Percentiles rank a stretch among this genome's conserved stretches.
Conservation (phyloP, 1,140 invertebrate species). For the Chrysomallon squamiferum region DNA sequence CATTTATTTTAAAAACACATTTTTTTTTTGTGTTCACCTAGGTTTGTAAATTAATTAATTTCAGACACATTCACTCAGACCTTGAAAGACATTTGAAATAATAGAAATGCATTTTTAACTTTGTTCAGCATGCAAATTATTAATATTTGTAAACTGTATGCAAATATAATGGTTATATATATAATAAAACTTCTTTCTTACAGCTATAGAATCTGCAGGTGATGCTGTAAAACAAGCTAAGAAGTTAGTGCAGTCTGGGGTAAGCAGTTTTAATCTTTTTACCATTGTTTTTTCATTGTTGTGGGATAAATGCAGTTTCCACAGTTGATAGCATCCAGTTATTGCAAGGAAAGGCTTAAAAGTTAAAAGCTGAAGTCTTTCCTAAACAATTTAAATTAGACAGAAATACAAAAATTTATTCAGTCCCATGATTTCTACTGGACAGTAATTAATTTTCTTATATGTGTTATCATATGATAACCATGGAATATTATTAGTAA, state of each 20-base stretch:
- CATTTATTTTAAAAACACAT: background rate
- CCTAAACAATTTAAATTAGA: no score
- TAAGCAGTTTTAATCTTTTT: constrained; percentile 68
- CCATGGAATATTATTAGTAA: no score
- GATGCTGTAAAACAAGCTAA: constrained; percentile 94
- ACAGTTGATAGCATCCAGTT: no score
- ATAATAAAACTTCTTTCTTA: constrained; percentile 13
- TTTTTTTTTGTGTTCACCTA: background rate
- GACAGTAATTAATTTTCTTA: no score
- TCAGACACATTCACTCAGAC: background rate
- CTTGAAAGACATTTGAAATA: background rate
- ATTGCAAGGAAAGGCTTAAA: no score
- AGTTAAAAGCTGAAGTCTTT: no score
- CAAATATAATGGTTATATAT: no score
- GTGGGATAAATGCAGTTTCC: background rate
- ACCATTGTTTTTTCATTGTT: background rate
- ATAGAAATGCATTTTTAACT: background rate
- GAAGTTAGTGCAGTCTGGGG: constrained; percentile 92
- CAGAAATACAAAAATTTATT: no score
- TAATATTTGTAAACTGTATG: background rate
- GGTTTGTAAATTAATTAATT: background rate
- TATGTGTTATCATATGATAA: no score
- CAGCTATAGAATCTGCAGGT: constrained; percentile 68
- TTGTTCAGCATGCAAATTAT: background rate
- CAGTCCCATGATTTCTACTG: no score